phyloP scores from a whole-genome alignment of 2,797 vertebrate species.

The Vultur gryphus region DNA sequence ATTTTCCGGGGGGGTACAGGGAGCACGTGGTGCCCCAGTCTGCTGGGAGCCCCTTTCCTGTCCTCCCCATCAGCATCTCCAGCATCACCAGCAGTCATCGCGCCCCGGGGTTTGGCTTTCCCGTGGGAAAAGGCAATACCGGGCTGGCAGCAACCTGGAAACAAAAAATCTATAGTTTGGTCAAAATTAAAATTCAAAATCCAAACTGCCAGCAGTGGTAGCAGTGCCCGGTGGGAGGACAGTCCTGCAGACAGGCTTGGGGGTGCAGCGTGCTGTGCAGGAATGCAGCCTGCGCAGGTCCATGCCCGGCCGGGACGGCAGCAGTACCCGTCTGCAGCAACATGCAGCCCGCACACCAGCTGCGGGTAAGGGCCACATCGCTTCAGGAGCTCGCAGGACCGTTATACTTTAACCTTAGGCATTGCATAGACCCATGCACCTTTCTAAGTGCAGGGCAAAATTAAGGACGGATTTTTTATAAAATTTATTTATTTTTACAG shows the following conservation, averaged over 20 bases:
- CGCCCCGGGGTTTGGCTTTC: neutral
- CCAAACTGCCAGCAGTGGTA: neutral
- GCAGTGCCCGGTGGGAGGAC: neutral
- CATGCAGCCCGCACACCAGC: neutral
- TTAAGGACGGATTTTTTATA: neutral
- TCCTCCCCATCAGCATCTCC: neutral
- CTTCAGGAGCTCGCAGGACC: fast-evolving
- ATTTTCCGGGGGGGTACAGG: fast-evolving
- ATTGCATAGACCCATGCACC: neutral
- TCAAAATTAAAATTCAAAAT: neutral
- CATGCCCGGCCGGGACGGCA: fast-evolving
- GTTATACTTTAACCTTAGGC: fast-evolving
- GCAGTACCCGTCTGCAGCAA: neutral
- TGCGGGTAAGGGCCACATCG: fast-evolving
- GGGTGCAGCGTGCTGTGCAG: fast-evolving
- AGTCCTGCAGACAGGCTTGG: neutral
- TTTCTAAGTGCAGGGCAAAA: neutral
- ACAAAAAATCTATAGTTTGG: neutral
- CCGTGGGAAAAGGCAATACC: neutral
- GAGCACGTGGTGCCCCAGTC: neutral
- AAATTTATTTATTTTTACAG: neutral
- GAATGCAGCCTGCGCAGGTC: neutral
- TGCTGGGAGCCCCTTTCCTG: neutral
- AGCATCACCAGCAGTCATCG: neutral
- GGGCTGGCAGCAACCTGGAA: neutral